Conservation (phyloP, 2,797 vertebrate species). For the Petrocephalus schoutedeni region DNA sequence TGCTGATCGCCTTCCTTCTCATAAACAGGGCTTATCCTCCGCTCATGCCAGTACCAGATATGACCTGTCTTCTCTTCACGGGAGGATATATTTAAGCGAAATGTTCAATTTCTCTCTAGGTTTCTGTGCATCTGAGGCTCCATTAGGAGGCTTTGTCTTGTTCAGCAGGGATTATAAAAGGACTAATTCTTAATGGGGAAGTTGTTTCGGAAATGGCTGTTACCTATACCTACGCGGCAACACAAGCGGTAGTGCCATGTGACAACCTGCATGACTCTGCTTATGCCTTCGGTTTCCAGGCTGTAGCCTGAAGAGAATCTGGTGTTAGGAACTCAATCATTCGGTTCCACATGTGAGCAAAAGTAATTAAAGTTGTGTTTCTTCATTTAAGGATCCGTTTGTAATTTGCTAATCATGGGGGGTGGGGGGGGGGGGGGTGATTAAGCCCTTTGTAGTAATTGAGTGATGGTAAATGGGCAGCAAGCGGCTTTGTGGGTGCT, state of each 20-base stretch:
- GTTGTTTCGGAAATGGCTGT: slow-evolving; percentile 26
- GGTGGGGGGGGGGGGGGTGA: background rate
- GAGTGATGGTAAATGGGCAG: background rate
- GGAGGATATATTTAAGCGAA: slow-evolving; percentile 16
- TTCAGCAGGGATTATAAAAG: slow-evolving; percentile 29
- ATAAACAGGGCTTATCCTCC: slow-evolving; percentile 16
- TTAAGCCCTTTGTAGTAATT: background rate
- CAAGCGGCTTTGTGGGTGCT: background rate
- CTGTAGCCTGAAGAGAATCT: slow-evolving; percentile 26
- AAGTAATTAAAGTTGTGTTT: background rate
- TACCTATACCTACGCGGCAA: slow-evolving; percentile 21
- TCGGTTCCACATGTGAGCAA: background rate
- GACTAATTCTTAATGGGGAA: slow-evolving; percentile 17
- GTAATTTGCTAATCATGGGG: background rate
- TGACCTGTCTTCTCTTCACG: slow-evolving; percentile 11
- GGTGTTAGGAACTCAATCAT: background rate
- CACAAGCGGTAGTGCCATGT: too few relatives aligned
- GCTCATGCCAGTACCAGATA: slow-evolving; percentile 16
- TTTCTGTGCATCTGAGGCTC: slow-evolving; percentile 37
- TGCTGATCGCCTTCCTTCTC: slow-evolving; percentile 50
- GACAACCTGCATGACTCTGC: background rate
- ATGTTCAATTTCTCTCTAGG: slow-evolving; percentile 33
- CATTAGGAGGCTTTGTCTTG: slow-evolving; percentile 38
- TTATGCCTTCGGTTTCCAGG: slow-evolving; percentile 30
- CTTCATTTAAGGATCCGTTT: background rate